phyloP scores from a whole-genome alignment of 2,797 vertebrate species.

The Gymnothorax reevesii region DNA sequence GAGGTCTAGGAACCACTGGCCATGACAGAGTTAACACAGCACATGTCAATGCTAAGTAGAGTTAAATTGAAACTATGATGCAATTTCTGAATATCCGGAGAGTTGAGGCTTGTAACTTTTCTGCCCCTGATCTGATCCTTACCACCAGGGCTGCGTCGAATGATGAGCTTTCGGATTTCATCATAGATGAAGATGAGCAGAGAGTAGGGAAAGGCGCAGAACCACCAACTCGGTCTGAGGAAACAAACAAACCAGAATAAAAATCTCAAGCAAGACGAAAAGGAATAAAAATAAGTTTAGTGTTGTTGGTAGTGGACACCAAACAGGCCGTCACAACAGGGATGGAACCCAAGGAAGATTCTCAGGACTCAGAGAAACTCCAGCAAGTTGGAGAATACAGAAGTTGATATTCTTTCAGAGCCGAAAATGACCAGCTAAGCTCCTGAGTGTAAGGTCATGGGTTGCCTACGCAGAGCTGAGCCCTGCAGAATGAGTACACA shows the following conservation, averaged over 20 bases:
- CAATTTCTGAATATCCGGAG: too few species aligned
- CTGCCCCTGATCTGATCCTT: constrained; percentile 37
- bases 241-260: constrained; percentile 9
- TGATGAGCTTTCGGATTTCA: constrained; percentile 82
- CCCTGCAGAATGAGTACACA: not conserved
- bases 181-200: constrained; percentile 87
- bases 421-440: too few species aligned
- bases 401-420: too few species aligned
- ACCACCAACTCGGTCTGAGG: constrained; percentile 81
- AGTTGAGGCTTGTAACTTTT: too few species aligned
- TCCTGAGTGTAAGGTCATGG: too few species aligned
- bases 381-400: too few species aligned
- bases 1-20: not conserved
- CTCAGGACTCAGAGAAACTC: too few species aligned
- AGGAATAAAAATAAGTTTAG: not conserved
- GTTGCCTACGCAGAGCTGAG: not conserved
- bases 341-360: too few species aligned
- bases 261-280: not conserved
- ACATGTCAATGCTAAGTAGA: not conserved
- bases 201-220: constrained; percentile 86
- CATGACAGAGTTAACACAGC: not conserved
- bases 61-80: not conserved
- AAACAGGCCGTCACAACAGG: not conserved
- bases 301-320: not conserved
- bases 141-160: constrained; percentile 85